These are phyloP conservation scores for Burhinus bistriatus DNA, from an alignment of 2,113 vertebrate species.

Conservation along the genomic window DNA sequence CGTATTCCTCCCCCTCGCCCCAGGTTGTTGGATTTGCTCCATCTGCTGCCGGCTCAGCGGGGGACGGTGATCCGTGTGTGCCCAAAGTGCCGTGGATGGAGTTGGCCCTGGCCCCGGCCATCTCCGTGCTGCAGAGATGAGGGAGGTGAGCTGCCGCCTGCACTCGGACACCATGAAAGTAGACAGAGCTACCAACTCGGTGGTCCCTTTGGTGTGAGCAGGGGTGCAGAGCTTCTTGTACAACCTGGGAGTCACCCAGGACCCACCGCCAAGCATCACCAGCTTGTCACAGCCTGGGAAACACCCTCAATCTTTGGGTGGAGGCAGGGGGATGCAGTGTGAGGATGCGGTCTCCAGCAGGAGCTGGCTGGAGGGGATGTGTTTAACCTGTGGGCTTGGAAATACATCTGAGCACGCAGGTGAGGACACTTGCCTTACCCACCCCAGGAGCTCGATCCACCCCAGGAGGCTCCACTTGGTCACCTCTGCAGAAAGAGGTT, in stretches of 20 bases:
- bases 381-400: neutral
- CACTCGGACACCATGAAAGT: neutral
- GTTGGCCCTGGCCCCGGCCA: neutral
- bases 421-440: fast-evolving
- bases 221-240: neutral
- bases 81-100: fast-evolving
- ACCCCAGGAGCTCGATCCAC: fast-evolving
- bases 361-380: neutral
- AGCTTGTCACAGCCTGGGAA: neutral
- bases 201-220: neutral
- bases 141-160: neutral
- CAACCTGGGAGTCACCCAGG: neutral
- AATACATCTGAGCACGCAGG: neutral
- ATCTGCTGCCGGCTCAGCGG: neutral
- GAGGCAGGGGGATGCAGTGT: neutral
- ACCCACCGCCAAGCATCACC: fast-evolving
- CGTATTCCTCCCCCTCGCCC: neutral
- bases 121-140: neutral
- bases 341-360: neutral
- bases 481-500: no score
- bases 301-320: neutral
- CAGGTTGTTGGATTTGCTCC: neutral
- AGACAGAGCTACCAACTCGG: neutral
- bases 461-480: neutral
- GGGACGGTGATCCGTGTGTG: neutral